Evolutionary conservation across 2,888 invertebrate species (phyloP), one percentile per base, ranked within the genome.

Genomic region (Hypomecis atomaria): DNA sequence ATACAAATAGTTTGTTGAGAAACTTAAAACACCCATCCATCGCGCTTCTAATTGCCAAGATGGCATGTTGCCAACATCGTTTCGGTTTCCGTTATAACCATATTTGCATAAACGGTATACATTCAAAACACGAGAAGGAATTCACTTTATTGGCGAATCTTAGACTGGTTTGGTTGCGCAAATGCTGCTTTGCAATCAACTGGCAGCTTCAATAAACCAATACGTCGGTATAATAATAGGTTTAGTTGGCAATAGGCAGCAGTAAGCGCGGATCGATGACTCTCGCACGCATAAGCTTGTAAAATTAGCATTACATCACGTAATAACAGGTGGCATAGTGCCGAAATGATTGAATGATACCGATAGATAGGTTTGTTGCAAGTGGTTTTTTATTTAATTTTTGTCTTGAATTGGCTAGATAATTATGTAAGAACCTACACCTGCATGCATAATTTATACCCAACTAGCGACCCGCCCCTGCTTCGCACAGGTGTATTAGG

Each of bases 221-320:
- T 82, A 77, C 70, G 72, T 77, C 65, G 69, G 70, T 72, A 59
- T 79, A 80, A 77, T 78, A 77, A 78, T 75, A 79, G 67, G 38
- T 52, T 65, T 47, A 23, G 37, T 60, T 59, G 64, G 74, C 73
- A 75, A 70, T 75, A 74, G 75, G 76, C 74, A 76, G 74, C 71
- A 71, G 71, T 60, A 67, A 74, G 72, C 82, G 82, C 78, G 82
- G 75, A 71, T 69, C 63, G 53, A 54, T 66, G 70, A 76, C 79
- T 84, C 81, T 77, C 77, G 78, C 78, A 82, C 75, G 71, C 67
- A 47, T 70, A 52, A 34, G 48, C 38, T 23, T 54, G 50, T 64
- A 63, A 23, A 65, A 65, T 59, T 42, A 64, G 34, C 55, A 52
- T 71, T 70, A 56, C n/a, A 40, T 60, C 67, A 69, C 59, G 13